These are phyloP conservation scores for Pycnomerus fuliginosus DNA, from an alignment of 2,888 invertebrate species.

Conservation along the genomic window DNA sequence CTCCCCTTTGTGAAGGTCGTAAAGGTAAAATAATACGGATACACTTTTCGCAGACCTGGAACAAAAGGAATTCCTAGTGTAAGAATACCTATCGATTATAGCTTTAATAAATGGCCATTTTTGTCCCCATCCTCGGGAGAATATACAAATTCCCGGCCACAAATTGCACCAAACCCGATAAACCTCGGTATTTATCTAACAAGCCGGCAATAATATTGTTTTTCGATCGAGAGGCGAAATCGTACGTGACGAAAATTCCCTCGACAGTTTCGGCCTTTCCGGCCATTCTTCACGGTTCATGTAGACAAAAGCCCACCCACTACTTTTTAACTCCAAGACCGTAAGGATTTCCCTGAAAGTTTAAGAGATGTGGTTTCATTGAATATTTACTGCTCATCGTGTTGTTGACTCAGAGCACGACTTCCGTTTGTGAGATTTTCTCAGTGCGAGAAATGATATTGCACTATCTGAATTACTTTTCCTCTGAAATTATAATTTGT, in stretches of 20 bases:
- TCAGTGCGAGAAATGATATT: conserved; percentile 4
- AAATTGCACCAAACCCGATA: conserved; percentile 9
- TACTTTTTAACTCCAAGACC: too few relatives aligned
- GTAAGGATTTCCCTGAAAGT: too few relatives aligned
- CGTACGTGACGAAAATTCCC: conserved; percentile 21
- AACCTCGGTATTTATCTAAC: conserved; percentile 15
- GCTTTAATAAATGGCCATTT: not conserved
- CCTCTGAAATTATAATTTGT: too few relatives aligned
- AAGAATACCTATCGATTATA: not conserved
- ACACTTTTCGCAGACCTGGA: conserved; percentile 94
- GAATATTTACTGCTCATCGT: conserved; percentile 9
- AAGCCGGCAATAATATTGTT: conserved; percentile 22
- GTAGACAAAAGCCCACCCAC: too few relatives aligned
- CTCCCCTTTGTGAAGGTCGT: conserved; percentile 94
- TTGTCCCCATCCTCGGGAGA: not conserved
- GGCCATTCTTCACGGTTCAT: conserved; percentile 9
- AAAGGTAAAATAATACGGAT: conserved; percentile 96
- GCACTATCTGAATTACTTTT: conserved; percentile 7
- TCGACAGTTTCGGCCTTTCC: conserved; percentile 8
- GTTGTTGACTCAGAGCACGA: conserved; percentile 13
- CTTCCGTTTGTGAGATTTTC: conserved; percentile 7
- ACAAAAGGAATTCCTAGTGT: not conserved
- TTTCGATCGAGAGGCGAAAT: conserved; percentile 16
- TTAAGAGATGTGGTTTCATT: conserved; percentile 11
- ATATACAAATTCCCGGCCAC: not conserved